Evolutionary conservation across 2,797 vertebrate species (phyloP).

Genomic region (Perodicticus potto): DNA sequence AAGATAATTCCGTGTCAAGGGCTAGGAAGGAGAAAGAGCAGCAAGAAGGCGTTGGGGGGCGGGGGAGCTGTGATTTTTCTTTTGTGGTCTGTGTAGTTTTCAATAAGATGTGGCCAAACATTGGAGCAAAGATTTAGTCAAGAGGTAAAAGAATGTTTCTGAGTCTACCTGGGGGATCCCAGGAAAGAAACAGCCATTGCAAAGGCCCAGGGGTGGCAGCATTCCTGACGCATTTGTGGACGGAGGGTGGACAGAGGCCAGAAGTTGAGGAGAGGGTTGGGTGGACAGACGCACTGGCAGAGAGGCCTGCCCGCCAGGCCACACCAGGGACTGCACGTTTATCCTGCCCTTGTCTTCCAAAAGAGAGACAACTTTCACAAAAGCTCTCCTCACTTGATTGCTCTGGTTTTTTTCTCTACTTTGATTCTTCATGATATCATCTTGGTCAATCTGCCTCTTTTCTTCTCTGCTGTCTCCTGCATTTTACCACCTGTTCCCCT

Average conservation of each 20-base stretch:
- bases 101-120: neutral
- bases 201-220: neutral
- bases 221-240: neutral
- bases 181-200: neutral
- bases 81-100: neutral
- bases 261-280: neutral
- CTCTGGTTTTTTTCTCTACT: neutral
- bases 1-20: neutral
- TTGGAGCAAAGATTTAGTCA: slow-evolving; percentile 15
- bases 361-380: neutral
- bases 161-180: neutral
- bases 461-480: neutral
- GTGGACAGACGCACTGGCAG: neutral
- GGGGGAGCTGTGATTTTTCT: neutral
- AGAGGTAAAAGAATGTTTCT: neutral
- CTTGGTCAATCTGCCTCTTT: neutral
- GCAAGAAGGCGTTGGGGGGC: neutral
- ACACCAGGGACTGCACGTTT: neutral
- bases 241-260: neutral
- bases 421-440: neutral
- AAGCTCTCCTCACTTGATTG: neutral
- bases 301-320: rapidly evolving
- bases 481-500: neutral
- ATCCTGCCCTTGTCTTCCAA: neutral
- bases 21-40: neutral